Conservation (phyloP, 2,888 invertebrate species). For the Antheraea yamamai region DNA sequence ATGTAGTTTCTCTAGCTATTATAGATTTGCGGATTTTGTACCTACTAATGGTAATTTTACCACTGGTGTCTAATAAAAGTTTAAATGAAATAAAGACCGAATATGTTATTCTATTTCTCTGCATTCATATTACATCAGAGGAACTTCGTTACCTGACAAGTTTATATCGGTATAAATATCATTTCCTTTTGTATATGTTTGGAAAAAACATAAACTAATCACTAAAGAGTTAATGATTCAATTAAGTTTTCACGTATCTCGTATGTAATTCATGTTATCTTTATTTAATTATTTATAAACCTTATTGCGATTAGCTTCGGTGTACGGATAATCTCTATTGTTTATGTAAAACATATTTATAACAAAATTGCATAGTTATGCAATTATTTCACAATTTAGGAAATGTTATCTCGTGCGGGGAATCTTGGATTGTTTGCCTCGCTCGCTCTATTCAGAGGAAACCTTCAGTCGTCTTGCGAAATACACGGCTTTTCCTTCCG, state of each 20-base stretch:
- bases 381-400: slow-evolving; percentile 16
- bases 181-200: neutral
- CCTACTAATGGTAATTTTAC: neutral
- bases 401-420: slow-evolving; percentile 13
- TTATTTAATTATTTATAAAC: neutral
- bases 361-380: slow-evolving; percentile 7
- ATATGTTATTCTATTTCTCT: neutral
- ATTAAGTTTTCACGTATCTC: neutral
- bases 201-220: neutral
- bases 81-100: neutral
- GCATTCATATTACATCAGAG: too few relatives aligned
- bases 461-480: slow-evolving; percentile 45
- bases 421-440: slow-evolving; percentile 3
- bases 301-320: neutral
- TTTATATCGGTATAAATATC: neutral
- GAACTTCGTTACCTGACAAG: neutral
- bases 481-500: slow-evolving; percentile 66
- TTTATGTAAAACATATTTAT: neutral
- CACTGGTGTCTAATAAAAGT: neutral
- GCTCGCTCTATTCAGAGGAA: slow-evolving; percentile 2
- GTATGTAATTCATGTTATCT: neutral
- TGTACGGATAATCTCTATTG: neutral
- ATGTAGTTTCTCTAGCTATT: neutral
- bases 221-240: neutral
- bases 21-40: neutral